phyloP scores from a whole-genome alignment of 2,888 invertebrate genomes.

The Leptopilina drosophilae region DNA sequence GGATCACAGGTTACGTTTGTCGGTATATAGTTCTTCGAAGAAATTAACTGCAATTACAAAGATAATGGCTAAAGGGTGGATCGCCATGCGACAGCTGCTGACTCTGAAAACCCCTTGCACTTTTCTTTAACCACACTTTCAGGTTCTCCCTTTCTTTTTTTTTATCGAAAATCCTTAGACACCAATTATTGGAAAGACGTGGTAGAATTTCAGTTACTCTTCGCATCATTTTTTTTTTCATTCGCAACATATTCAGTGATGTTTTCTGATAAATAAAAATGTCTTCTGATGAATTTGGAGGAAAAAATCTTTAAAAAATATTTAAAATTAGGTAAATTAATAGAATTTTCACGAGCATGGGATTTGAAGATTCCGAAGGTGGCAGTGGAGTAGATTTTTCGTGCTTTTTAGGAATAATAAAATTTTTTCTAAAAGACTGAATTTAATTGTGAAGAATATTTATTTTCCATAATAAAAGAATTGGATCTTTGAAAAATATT shows the following conservation, averaged over 20 bases:
- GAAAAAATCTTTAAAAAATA: too few species aligned
- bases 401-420: too few species aligned
- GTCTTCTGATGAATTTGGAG: too few species aligned
- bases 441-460: too few species aligned
- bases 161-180: constrained; percentile 38
- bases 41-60: constrained; percentile 71
- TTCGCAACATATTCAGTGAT: not conserved
- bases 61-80: constrained; percentile 64
- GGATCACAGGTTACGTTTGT: constrained; percentile 51
- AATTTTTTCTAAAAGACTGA: too few species aligned
- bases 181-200: constrained; percentile 36
- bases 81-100: constrained; percentile 54
- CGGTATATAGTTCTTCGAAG: constrained; percentile 62
- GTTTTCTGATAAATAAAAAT: too few species aligned
- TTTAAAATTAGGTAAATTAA: too few species aligned
- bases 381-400: too few species aligned
- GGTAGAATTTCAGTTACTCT: constrained; percentile 25
- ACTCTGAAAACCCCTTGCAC: constrained; percentile 36
- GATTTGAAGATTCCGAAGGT: too few species aligned
- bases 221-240: not conserved
- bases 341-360: too few species aligned
- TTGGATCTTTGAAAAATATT: too few species aligned
- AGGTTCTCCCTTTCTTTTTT: not conserved
- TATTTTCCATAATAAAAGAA: too few species aligned
- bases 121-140: constrained; percentile 32